A percentile compares a stretch with the other conserved stretches of the same genome.
Conservation (phyloP, 2,113 vertebrate genomes). For the Poecilia latipinna region DNA sequence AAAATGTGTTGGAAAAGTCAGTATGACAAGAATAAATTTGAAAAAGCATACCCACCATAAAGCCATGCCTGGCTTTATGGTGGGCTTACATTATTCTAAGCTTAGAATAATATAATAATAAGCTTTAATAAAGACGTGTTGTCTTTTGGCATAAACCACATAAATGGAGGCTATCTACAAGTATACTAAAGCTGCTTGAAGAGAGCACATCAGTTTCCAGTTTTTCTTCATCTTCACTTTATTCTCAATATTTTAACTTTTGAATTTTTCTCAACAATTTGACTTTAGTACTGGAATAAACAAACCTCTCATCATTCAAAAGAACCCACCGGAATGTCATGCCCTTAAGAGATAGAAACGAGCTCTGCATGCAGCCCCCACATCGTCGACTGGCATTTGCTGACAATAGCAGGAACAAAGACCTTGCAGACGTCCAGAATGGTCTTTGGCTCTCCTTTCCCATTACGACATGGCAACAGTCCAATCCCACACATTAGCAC, state of each 20-base stretch:
- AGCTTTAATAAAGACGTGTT: too few relatives aligned
- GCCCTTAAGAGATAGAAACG: conserved; percentile 48
- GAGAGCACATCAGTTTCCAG: too few relatives aligned
- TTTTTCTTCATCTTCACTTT: too few relatives aligned
- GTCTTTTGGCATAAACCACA: too few relatives aligned
- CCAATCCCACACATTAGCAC: conserved; percentile 53
- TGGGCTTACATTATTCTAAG: too few relatives aligned
- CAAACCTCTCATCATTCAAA: conserved; percentile 22
- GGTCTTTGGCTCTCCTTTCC: conserved; percentile 60
- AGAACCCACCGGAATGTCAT: conserved; percentile 39
- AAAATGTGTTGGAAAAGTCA: neutral
- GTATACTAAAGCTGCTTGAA: too few relatives aligned
- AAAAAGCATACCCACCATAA: neutral
- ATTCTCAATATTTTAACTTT: too few relatives aligned
- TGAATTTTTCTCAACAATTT: too few relatives aligned
- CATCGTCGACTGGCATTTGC: conserved; percentile 34
- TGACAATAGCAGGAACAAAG: conserved; percentile 68
- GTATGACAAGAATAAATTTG: neutral
- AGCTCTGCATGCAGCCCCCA: conserved; percentile 31
- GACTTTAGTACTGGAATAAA: neutral
- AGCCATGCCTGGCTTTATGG: too few relatives aligned
- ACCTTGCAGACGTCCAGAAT: conserved; percentile 45
- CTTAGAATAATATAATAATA: too few relatives aligned
- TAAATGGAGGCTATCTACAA: too few relatives aligned
- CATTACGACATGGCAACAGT: conserved; percentile 65